These are phyloP conservation scores for Zaprionus lineosus DNA, from an alignment of 2,888 invertebrate genomes.

Conservation along the genomic window DNA sequence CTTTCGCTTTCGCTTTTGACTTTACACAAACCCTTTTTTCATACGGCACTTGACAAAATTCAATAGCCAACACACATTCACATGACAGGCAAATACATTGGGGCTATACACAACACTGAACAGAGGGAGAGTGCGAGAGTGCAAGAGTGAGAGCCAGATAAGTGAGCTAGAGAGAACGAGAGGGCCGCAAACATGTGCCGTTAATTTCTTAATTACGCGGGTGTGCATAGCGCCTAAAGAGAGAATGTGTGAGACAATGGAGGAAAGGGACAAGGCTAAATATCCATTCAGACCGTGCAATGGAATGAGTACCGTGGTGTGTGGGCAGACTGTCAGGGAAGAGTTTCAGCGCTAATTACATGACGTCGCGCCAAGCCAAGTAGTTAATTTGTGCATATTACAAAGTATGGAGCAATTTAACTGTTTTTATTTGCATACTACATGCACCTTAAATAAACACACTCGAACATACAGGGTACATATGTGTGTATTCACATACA, in stretches of 20 bases:
- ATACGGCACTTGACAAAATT: constrained; percentile 61
- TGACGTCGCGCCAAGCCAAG: constrained; percentile 69
- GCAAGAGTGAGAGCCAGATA: constrained; percentile 9
- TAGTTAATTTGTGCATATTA: constrained; percentile 63
- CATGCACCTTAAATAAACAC: constrained; percentile 36
- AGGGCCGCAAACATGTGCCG: constrained; percentile 73
- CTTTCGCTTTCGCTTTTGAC: constrained; percentile 73
- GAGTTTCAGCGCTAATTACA: constrained; percentile 52
- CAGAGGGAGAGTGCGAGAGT: no score
- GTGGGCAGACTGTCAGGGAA: constrained; percentile 5
- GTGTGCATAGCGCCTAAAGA: constrained; percentile 40
- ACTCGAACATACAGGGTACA: constrained; percentile 1
- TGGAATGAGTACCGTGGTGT: constrained; percentile 13
- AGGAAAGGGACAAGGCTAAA: constrained; percentile 10
- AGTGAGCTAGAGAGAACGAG: constrained; percentile 13
- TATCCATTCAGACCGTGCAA: constrained; percentile 44
- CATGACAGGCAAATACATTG: constrained; percentile 11
- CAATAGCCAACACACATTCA: constrained; percentile 38
- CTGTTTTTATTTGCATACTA: constrained; percentile 41
- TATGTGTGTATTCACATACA: constrained; percentile 3
- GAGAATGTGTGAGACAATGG: constrained; percentile 15
- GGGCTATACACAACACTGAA: constrained; percentile 19
- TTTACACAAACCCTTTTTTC: constrained; percentile 71
- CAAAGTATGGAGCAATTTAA: constrained; percentile 45
- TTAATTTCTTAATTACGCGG: constrained; percentile 76